Conservation (phyloP, 1,140 invertebrate species). For the Charaxes varanes region DNA sequence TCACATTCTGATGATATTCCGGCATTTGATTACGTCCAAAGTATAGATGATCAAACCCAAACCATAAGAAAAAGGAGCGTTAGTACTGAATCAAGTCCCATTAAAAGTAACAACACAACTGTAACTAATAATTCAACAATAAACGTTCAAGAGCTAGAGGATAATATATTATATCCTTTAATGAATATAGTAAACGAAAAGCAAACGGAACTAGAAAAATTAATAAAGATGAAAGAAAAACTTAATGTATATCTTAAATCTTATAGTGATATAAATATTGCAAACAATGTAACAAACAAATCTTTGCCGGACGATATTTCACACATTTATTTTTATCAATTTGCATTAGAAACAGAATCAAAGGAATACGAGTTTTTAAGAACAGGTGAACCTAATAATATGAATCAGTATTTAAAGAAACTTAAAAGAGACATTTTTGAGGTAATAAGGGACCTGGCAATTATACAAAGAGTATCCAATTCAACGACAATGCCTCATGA, state of each 20-base stretch:
- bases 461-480: conserved; percentile 22
- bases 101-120: no score
- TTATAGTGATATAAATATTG: background rate
- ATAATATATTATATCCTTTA: conserved; percentile 22
- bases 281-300: conserved; percentile 1
- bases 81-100: no score
- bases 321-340: conserved; percentile 1
- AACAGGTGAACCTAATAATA: conserved; percentile 12
- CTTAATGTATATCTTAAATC: conserved; percentile 5
- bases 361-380: conserved; percentile 12
- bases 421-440: conserved; percentile 38
- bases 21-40: no score
- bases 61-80: no score
- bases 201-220: conserved; percentile 20
- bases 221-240: conserved; percentile 10
- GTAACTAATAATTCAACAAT: no score
- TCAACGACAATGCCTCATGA: conserved; percentile 21
- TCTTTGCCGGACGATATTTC: background rate
- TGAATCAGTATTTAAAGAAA: conserved; percentile 32
- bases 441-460: conserved; percentile 29
- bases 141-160: conserved; percentile 1
- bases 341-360: conserved; percentile 1
- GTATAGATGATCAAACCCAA: no score
- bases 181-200: conserved; percentile 26
- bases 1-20: no score